These are phyloP conservation scores for Coturnix japonica DNA, from an alignment of 2,113 vertebrate species.

Conservation along the genomic window DNA sequence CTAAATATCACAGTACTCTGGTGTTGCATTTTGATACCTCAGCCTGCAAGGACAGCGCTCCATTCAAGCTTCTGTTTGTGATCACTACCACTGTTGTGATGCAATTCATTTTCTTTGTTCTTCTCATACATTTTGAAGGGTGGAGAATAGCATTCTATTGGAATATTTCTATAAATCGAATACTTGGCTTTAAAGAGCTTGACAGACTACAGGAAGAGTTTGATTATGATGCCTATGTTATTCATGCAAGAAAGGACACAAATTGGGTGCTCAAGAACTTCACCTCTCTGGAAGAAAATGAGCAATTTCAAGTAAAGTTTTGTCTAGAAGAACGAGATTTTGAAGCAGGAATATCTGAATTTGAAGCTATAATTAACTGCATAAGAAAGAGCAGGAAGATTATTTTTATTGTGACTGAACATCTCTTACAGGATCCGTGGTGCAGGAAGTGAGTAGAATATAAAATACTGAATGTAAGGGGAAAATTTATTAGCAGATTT, in stretches of 20 bases:
- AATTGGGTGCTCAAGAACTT: constrained; percentile 88
- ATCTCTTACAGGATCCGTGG: constrained; percentile 87
- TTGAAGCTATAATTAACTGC: constrained; percentile 85
- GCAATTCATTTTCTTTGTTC: constrained; percentile 69
- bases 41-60: constrained; percentile 90
- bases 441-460: constrained; percentile 84
- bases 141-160: constrained; percentile 94
- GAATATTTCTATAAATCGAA: constrained; percentile 85
- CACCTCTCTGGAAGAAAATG: constrained; percentile 79
- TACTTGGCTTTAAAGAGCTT: constrained; percentile 87
- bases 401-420: constrained; percentile 90
- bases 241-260: constrained; percentile 83
- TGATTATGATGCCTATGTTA: constrained; percentile 87
- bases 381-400: constrained; percentile 89
- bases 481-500: background rate
- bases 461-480: background rate
- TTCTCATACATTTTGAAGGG: constrained; percentile 87
- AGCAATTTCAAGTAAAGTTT: constrained; percentile 77
- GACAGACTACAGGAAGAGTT: constrained; percentile 75
- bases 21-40: constrained; percentile 84
- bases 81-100: constrained; percentile 74
- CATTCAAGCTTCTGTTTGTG: constrained; percentile 85
- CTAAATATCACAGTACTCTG: constrained; percentile 82
- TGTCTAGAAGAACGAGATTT: constrained; percentile 90
- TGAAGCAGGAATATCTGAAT: constrained; percentile 79